These are phyloP conservation scores for Phrynosoma blainvillii DNA, from an alignment of 2,113 vertebrate genomes.

Conservation along the genomic window DNA sequence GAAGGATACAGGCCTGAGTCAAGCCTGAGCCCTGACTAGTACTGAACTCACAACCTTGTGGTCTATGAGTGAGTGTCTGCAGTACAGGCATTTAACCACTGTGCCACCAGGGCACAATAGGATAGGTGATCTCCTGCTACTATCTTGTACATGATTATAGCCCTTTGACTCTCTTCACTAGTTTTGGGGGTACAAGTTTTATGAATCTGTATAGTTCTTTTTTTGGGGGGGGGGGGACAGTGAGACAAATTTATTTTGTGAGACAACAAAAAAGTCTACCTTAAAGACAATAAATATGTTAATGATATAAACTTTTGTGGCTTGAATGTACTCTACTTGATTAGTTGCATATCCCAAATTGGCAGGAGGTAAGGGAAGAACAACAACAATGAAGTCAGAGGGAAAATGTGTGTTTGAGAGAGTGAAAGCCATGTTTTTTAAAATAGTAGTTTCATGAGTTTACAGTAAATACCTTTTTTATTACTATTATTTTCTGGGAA, in stretches of 20 bases:
- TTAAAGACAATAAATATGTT: not conserved
- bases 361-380: not conserved
- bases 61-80: too few relatives aligned
- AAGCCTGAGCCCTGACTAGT: too few relatives aligned
- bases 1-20: too few relatives aligned
- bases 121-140: not conserved
- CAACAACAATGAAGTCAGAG: not conserved
- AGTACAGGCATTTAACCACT: too few relatives aligned
- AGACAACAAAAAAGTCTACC: too few relatives aligned
- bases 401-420: not conserved
- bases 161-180: not conserved
- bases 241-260: not conserved
- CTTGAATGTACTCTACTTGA: not conserved
- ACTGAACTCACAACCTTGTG: too few relatives aligned
- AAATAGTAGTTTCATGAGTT: slow-evolving; percentile 25
- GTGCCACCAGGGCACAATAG: too few relatives aligned
- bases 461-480: not conserved
- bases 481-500: not conserved
- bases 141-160: not conserved
- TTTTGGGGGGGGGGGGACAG: too few relatives aligned
- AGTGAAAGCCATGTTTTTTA: slow-evolving; percentile 11
- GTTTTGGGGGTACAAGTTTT: not conserved
- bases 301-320: not conserved
- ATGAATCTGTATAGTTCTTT: not conserved
- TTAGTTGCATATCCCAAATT: not conserved